Base-by-base conservation (phyloP, 2,888 invertebrate species). In the Nasonovia ribisnigri region DNA sequence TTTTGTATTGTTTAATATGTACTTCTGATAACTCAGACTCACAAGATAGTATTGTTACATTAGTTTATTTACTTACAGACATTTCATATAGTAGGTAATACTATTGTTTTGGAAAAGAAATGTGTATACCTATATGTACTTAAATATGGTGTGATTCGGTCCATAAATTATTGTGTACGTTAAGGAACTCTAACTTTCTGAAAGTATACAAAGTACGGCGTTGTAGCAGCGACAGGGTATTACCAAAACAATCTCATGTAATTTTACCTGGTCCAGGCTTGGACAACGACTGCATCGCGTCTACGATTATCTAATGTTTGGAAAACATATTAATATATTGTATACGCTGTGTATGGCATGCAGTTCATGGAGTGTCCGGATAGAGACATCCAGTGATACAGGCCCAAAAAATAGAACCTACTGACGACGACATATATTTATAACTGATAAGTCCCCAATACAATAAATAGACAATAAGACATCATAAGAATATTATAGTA, bases 191-290 rank as follows among this genome's bases (percentile, higher is more conserved):
- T 36, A 16, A 36, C 20, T 77, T 77, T 36, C 20, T 77, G 36
- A 77, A 20, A 42, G 10, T 57, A 46, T 24, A 90, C 24, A 8
- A 77, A 0, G 36, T 51, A 90, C 5, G 42, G 10, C 26, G 13
- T 42, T 24, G 24, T 3, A 84, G 43, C 29, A 11, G 54, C 29
- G 3, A 36, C 26, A 51, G 13, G 26, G 16, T 36, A 93, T 93
- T 93, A 90, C 84, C 93, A 93, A 90, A 90, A 93, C 93, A 93
- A 93, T 93, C 29, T 48, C 84, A 11, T 84, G 90, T 93, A 90
- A 93, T 93, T 93, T 90, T 86, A 77, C 77, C 24, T 26, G 46
- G 57, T n/a, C 57, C 26, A 26, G 42, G 11, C 54, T 86, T n/a
- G 0, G 42, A 84, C 51, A 24, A 51, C 54, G 1, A 54, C 3